phyloP scores from a whole-genome alignment of 37 sponge, comb jelly and placozoan genomes.

The Crambe crambe region DNA sequence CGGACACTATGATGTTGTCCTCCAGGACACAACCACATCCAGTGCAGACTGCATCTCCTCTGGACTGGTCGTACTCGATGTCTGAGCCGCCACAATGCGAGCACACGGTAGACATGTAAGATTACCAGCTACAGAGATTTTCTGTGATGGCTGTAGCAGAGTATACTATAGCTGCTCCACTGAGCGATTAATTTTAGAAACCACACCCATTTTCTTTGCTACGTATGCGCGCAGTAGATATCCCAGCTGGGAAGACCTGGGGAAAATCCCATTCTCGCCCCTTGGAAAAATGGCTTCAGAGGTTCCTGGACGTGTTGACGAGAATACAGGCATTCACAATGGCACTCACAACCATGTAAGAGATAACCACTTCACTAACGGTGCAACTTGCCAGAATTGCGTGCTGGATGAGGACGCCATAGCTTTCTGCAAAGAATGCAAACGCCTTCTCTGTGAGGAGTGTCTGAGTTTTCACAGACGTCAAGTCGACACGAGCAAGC shows the following conservation, averaged over 20 bases:
- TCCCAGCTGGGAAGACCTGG: too few species aligned
- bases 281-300: too few species aligned
- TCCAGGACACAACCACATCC: slow-evolving; percentile 96
- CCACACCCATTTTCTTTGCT: too few species aligned
- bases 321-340: too few species aligned
- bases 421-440: slow-evolving; percentile 1
- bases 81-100: slow-evolving; percentile 89
- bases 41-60: slow-evolving; percentile 97
- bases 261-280: too few species aligned
- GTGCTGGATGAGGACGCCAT: neutral
- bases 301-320: too few species aligned
- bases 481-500: neutral
- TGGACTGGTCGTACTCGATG: slow-evolving; percentile 88
- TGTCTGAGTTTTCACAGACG: neutral
- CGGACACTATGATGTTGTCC: slow-evolving; percentile 93
- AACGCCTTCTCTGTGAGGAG: slow-evolving; percentile 1
- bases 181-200: too few species aligned
- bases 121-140: too few species aligned
- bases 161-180: too few species aligned
- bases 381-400: neutral
- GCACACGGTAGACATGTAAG: slow-evolving; percentile 82
- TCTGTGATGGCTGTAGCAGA: too few species aligned
- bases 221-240: too few species aligned
- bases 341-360: too few species aligned
- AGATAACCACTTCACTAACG: neutral